Conservation (phyloP, 2,113 vertebrate genomes). For the Nanorana parkeri region DNA sequence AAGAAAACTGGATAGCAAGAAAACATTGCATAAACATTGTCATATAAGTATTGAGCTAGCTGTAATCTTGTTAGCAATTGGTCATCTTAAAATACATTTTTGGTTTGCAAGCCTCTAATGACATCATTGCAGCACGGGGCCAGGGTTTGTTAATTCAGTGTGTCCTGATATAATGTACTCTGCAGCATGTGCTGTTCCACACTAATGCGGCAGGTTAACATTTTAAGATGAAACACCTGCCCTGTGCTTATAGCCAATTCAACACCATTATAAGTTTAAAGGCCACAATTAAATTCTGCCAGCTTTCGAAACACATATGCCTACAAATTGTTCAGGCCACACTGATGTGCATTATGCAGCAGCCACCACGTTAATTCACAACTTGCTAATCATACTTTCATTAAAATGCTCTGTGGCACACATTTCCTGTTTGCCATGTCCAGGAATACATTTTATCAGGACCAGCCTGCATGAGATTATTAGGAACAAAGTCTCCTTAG, state of each 20-base stretch:
- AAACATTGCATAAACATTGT: too few relatives aligned
- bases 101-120: too few relatives aligned
- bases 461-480: slow-evolving; percentile 10
- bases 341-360: slow-evolving; percentile 9
- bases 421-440: slow-evolving; percentile 2
- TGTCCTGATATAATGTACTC: too few relatives aligned
- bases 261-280: background rate
- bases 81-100: too few relatives aligned
- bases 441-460: background rate
- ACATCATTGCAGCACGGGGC: too few relatives aligned
- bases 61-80: too few relatives aligned
- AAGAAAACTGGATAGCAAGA: too few relatives aligned
- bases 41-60: too few relatives aligned
- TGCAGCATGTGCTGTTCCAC: too few relatives aligned
- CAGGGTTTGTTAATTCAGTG: too few relatives aligned
- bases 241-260: background rate
- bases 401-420: background rate
- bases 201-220: too few relatives aligned
- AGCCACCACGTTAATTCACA: slow-evolving; percentile 4
- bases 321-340: background rate
- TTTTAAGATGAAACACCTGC: too few relatives aligned
- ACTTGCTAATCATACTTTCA: slow-evolving; percentile 15
- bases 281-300: background rate
- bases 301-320: background rate
- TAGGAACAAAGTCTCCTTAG: slow-evolving; percentile 15